These are phyloP conservation scores for Xiphydria camelus DNA, from an alignment of 2,888 invertebrate genomes.

Conservation along the genomic window DNA sequence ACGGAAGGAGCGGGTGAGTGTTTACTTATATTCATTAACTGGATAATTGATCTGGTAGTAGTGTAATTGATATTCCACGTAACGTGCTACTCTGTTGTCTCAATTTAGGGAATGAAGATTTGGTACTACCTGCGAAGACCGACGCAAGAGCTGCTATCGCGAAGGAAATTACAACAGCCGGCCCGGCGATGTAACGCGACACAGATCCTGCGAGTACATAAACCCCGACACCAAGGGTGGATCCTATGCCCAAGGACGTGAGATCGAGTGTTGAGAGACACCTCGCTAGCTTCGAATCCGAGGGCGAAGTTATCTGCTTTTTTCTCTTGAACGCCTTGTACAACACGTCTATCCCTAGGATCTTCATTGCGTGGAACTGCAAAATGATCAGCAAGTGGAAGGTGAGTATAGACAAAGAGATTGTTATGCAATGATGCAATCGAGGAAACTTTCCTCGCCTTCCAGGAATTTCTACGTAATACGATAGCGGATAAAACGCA, in stretches of 20 bases:
- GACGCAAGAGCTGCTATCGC: constrained; percentile 90
- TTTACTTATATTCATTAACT: background rate
- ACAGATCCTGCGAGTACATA: constrained; percentile 88
- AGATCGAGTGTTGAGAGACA: constrained; percentile 81
- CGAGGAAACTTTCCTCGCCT: too few species aligned
- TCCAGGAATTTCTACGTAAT: too few species aligned
- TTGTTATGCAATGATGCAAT: background rate
- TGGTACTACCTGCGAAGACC: constrained; percentile 75
- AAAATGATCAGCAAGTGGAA: background rate
- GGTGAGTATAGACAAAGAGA: background rate
- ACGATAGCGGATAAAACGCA: too few species aligned
- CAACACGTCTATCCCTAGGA: constrained; percentile 19
- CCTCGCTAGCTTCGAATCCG: constrained; percentile 61
- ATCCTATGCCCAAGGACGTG: constrained; percentile 80
- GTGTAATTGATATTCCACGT: too few species aligned
- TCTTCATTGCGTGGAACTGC: constrained; percentile 33
- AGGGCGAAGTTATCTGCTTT: constrained; percentile 28
- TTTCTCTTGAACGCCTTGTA: constrained; percentile 39
- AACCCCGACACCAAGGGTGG: constrained; percentile 86
- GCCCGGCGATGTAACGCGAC: constrained; percentile 79
- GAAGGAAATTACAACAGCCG: constrained; percentile 84
- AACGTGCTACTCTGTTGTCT: background rate
- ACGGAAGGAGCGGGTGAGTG: too few species aligned
- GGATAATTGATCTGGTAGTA: too few species aligned
- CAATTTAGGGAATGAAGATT: too few species aligned